phyloP scores from a whole-genome alignment of 2,888 invertebrate genomes.

The Uropetala carovei region DNA sequence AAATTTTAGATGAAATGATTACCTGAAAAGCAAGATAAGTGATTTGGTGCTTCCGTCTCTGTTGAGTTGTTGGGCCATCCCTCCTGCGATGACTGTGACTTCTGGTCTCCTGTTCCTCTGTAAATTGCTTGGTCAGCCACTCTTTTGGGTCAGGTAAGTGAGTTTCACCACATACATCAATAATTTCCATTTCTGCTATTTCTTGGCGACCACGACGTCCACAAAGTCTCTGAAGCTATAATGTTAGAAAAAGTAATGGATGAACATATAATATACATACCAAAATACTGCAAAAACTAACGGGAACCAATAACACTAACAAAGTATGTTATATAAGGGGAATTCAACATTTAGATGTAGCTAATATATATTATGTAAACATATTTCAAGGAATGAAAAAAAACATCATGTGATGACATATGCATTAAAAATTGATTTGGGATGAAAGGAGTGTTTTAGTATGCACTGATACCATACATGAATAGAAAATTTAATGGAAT shows the following conservation, averaged over 20 bases:
- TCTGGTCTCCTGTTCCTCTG: conserved; percentile 81
- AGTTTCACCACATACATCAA: conserved; percentile 89
- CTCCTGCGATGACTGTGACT: conserved; percentile 72
- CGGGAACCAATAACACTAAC: no score
- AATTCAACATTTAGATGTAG: no score
- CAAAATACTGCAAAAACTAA: no score
- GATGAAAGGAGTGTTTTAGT: no score
- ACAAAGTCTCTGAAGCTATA: conserved; percentile 82
- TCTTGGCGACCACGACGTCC: conserved; percentile 82
- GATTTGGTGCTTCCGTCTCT: conserved; percentile 94
- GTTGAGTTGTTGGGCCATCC: conserved; percentile 81
- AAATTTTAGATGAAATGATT: conserved; percentile 46
- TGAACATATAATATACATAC: no score
- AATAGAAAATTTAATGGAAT: no score
- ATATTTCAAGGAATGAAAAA: no score
- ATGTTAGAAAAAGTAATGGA: conserved; percentile 7
- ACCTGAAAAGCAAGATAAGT: conserved; percentile 93
- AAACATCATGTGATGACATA: no score
- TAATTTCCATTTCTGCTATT: conserved; percentile 81
- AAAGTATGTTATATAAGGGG: no score
- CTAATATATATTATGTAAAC: no score
- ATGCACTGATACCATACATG: no score
- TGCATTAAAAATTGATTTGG: no score
- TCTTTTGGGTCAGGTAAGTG: conserved; percentile 88
- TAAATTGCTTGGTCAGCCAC: conserved; percentile 88